phyloP scores from a whole-genome alignment of 2,888 invertebrate species.

The Drepanosiphum platanoidis region DNA sequence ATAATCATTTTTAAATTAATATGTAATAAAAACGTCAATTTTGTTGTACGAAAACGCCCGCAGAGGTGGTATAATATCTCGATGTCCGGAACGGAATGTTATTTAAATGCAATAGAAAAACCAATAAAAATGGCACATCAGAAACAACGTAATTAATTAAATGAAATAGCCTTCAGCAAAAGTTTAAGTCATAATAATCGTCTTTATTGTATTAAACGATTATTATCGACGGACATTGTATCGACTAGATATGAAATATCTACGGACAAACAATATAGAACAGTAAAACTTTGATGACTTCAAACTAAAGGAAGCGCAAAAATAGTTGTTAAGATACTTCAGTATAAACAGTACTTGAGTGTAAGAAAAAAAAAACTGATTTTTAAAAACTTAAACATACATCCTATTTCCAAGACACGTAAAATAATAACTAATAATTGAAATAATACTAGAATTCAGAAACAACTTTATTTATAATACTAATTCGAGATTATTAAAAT shows the following conservation, averaged over 20 bases:
- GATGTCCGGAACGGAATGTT: neutral
- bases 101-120: neutral
- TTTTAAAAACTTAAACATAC: no score
- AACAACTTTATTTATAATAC: no score
- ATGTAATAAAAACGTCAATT: slow-evolving; percentile 23
- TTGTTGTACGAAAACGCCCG: neutral
- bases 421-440: no score
- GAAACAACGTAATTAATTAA: neutral
- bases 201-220: neutral
- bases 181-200: neutral
- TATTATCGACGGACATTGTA: neutral
- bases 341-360: neutral
- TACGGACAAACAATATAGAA: neutral
- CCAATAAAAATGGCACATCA: neutral
- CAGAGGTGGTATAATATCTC: neutral
- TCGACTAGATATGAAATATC: neutral
- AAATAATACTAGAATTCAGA: no score
- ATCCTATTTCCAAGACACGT: no score
- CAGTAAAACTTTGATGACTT: neutral
- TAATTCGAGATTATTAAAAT: no score
- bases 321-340: neutral
- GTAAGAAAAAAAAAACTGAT: no score
- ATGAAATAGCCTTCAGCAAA: neutral
- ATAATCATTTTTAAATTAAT: neutral
- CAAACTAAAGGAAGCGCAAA: neutral